Conservation (phyloP, 1,140 invertebrate genomes). For the Magallana ariakensis region DNA sequence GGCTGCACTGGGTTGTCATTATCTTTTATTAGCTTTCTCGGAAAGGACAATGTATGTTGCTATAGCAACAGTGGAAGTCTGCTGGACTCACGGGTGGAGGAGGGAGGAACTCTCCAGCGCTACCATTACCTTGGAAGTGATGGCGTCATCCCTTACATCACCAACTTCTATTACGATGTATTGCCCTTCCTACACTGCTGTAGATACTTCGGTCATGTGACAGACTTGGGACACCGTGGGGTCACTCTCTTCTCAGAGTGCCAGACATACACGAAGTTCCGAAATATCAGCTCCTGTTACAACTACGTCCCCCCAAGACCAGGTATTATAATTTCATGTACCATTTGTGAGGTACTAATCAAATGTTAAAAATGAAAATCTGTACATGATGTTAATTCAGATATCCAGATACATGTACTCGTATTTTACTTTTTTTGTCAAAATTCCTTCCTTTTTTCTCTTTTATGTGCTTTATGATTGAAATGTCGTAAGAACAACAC, state of each 20-base stretch:
- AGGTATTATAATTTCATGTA: too few species aligned
- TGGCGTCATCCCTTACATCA: constrained; percentile 41
- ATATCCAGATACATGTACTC: too few species aligned
- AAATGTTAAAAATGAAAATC: too few species aligned
- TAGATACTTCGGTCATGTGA: not conserved
- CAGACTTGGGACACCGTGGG: not conserved
- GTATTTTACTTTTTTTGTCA: too few species aligned
- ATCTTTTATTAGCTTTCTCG: too few species aligned
- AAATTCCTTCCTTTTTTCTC: too few species aligned
- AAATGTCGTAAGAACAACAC: too few species aligned
- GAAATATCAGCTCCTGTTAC: constrained; percentile 42
- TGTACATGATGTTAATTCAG: too few species aligned
- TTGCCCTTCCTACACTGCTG: constrained; percentile 49
- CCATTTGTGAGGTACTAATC: not conserved
- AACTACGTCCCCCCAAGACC: constrained; percentile 44
- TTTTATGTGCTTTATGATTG: too few species aligned
- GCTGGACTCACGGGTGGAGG: not conserved
- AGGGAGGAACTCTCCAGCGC: constrained; percentile 41
- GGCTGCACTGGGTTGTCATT: too few species aligned
- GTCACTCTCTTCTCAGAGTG: not conserved
- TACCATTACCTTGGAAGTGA: constrained; percentile 47
- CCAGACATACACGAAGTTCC: constrained; percentile 16
- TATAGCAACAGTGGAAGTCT: constrained; percentile 47
- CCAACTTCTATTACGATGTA: constrained; percentile 47
- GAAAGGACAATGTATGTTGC: constrained; percentile 41